These are phyloP conservation scores for Lumbricus terrestris DNA, from an alignment of 2,888 invertebrate genomes.

Conservation along the genomic window DNA sequence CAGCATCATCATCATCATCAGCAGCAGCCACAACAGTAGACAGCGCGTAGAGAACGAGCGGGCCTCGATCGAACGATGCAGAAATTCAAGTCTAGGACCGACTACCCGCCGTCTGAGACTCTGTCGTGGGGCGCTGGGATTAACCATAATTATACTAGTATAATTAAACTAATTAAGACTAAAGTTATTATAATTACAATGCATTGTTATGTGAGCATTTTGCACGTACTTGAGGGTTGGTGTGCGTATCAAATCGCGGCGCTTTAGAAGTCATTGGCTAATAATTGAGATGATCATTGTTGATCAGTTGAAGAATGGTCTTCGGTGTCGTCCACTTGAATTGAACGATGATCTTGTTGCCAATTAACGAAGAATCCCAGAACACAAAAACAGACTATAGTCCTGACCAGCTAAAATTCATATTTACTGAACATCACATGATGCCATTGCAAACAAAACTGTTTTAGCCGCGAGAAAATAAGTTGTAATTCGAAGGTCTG, in stretches of 20 bases:
- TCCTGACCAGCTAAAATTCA: neutral
- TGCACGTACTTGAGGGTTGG: neutral
- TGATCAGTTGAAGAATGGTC: neutral
- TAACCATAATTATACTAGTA: neutral
- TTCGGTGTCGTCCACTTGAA: neutral
- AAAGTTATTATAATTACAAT: no score
- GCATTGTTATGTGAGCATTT: neutral
- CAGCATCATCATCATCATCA: neutral
- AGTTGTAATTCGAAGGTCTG: neutral
- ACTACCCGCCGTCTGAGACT: neutral
- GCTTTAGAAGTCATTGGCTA: neutral
- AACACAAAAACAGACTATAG: neutral
- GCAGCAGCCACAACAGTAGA: neutral
- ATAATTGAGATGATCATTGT: neutral
- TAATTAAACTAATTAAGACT: neutral
- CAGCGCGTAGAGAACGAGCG: no score
- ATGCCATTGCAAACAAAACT: neutral
- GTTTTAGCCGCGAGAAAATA: neutral
- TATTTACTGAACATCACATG: neutral
- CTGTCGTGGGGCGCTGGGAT: no score
- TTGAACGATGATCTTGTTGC: neutral
- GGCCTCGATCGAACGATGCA: neutral
- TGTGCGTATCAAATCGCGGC: neutral
- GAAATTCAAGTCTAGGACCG: neutral
- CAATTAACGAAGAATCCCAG: neutral